Evolutionary conservation across 1,140 invertebrate genomes (phyloP).

Genomic region (Halotydeus destructor): DNA sequence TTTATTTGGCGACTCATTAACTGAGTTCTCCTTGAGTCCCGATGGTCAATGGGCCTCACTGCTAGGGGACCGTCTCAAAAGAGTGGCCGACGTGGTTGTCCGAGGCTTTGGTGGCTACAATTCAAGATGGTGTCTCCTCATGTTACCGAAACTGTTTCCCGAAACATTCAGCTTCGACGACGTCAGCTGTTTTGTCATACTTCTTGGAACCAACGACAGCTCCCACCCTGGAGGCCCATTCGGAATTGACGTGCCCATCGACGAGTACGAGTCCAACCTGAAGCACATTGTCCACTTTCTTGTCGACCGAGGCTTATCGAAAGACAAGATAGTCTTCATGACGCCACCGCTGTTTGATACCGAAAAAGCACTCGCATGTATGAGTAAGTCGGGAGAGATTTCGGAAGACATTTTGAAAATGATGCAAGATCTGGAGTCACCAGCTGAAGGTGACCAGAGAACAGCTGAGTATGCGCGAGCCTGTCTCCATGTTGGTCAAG

Average conservation of each 20-base stretch:
- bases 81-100: too few species aligned
- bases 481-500: conserved; percentile 16
- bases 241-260: conserved; percentile 24
- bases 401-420: conserved; percentile 9
- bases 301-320: conserved; percentile 21
- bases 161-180: conserved; percentile 18
- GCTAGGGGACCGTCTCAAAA: conserved; percentile 13
- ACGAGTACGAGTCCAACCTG: conserved; percentile 23
- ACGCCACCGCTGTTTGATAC: conserved; percentile 23
- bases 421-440: neutral
- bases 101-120: conserved; percentile 29
- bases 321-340: conserved; percentile 23
- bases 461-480: conserved; percentile 19
- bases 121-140: conserved; percentile 21
- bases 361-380: too few species aligned
- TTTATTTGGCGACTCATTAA: conserved; percentile 16
- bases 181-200: conserved; percentile 22
- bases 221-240: conserved; percentile 16
- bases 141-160: conserved; percentile 22
- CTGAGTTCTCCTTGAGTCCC: conserved; percentile 4
- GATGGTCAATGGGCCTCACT: conserved; percentile 14
- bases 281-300: conserved; percentile 22
- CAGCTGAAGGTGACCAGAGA: conserved; percentile 5
- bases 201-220: conserved; percentile 27
- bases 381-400: conserved; percentile 20